Evolutionary conservation across 2,888 invertebrate genomes (phyloP).

Genomic region (Eupithecia pulchellata): DNA sequence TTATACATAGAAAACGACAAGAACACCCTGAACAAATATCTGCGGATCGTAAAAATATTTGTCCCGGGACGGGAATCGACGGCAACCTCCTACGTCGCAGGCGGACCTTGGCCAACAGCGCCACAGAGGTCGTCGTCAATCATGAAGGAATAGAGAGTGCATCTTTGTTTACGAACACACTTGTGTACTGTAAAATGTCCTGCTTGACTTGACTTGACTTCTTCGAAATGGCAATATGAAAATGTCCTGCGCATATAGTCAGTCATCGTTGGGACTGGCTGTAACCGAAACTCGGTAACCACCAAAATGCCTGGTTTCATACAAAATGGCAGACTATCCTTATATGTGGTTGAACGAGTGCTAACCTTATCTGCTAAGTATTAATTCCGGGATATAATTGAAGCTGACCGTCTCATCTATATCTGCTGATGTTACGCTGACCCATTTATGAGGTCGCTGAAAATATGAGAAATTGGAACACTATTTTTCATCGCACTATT

Average conservation of each 20-base stretch:
- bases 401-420: conserved; percentile 69
- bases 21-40: no score
- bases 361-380: conserved; percentile 75
- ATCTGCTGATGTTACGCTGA: conserved; percentile 50
- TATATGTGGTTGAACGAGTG: conserved; percentile 75
- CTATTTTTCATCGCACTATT: conserved; percentile 5
- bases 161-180: not conserved
- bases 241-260: not conserved
- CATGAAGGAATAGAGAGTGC: not conserved
- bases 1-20: no score
- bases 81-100: no score
- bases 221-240: no score
- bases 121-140: no score
- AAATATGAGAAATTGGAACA: conserved; percentile 2
- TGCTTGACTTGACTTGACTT: no score
- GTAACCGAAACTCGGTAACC: not conserved
- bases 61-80: no score
- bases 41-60: no score
- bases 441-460: conserved; percentile 28
- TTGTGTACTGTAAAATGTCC: not conserved
- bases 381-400: conserved; percentile 79
- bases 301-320: conserved; percentile 43
- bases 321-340: conserved; percentile 47
- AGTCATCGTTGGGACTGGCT: not conserved
- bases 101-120: no score